phyloP scores from a whole-genome alignment of 2,113 vertebrate genomes.

The Muntiacus reevesi region DNA sequence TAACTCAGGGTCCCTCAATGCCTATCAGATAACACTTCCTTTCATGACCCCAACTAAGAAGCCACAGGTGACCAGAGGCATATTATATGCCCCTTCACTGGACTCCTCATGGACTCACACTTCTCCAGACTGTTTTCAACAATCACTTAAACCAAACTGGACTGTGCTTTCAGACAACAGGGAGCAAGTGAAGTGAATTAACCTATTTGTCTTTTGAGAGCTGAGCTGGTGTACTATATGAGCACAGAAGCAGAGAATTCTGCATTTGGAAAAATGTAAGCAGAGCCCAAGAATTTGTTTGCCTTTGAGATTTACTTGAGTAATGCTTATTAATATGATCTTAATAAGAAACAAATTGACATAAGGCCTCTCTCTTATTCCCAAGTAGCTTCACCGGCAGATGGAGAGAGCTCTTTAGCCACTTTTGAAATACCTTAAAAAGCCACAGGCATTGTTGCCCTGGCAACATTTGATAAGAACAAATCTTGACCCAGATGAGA shows the following conservation, averaged over 20 bases:
- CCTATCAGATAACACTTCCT: not conserved
- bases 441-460: constrained; percentile 65
- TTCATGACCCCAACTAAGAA: not conserved
- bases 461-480: constrained; percentile 65
- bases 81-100: no score
- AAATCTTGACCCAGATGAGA: constrained; percentile 71
- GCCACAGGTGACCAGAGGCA: not conserved
- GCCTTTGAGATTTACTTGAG: constrained; percentile 41
- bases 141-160: not conserved
- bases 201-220: constrained; percentile 21
- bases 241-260: not conserved
- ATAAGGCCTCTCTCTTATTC: constrained; percentile 61
- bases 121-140: not conserved
- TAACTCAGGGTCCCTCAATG: not conserved
- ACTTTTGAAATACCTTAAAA: constrained; percentile 64
- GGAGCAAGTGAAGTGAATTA: constrained; percentile 10
- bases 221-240: not conserved
- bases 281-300: not conserved
- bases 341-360: constrained; percentile 71
- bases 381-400: constrained; percentile 54
- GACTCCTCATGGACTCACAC: not conserved
- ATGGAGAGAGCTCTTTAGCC: constrained; percentile 65
- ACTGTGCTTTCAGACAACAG: not conserved
- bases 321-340: constrained; percentile 62
- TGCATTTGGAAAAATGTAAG: not conserved